Base-by-base conservation (phyloP, 2,888 invertebrate species). In the Cheilosia grossa region DNA sequence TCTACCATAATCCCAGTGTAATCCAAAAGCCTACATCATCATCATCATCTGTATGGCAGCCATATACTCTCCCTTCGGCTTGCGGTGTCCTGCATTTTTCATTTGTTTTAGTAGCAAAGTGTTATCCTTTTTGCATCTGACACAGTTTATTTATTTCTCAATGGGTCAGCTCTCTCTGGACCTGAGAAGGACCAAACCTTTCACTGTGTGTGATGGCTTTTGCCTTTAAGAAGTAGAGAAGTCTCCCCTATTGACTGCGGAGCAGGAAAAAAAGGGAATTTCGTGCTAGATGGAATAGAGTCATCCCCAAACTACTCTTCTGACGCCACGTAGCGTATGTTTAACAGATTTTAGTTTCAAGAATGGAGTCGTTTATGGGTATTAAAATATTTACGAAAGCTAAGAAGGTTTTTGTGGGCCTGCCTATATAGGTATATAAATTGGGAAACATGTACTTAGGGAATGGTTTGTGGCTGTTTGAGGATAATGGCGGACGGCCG, bases 351-450 rank as follows among this genome's bases (percentile, higher is more conserved):
- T 85, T 70, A 80, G 83, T 85, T 85, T 85, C 70, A 51, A 80
- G 75, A 79, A 85, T 85, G 53, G 74, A 59, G 75, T 66, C 80
- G 83, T 85, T 80, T 80, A 81, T 85, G 66, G 74, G 83, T 80
- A 85, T 85, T 85, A 75, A 85, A 85, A 85, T 85, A 85, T 85
- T 80, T 80, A 85, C 83, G 80, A 80, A 85, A 75, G 74, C 80
- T 85, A 85, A 81, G 80, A 75, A 75, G 80, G 74, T 85, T 85
- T 83, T 80, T 85, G 70, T 66, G 80, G 64, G 27, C 42, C 33
- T 63, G 75, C 40, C 66, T 61, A 49, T 64, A 80, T 80, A 80
- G 75, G 70, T 61, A 49, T 64, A 80, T 80, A 80, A 80, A 75
- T 85, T 83, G 54, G 73, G 83, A 70, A 69, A 75, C 74, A 81